Base-by-base conservation (phyloP, 1,140 invertebrate species). In the Macrostomum lignano region DNA sequence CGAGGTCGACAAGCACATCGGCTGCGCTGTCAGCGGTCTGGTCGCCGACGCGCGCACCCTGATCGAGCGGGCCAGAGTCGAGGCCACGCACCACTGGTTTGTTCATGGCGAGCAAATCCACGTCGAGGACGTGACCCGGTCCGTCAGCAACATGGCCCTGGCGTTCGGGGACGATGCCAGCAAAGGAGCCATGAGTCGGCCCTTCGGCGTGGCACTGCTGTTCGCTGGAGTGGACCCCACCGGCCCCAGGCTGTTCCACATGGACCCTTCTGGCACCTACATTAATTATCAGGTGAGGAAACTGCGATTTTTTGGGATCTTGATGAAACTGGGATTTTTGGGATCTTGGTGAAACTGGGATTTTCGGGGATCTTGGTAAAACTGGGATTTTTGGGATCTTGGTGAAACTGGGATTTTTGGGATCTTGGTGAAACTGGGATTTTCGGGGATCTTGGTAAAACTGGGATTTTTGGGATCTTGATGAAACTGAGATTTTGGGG, bases 261-360 rank as follows among this genome's bases (percentile, higher is more conserved):
- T 98, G 74, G 91, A 98, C 62, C 91, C 91, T 6, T 93, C 82
- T 17, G 69, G 70, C 15, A 98, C 86, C 3, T 96, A 84, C 63
- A 77, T 94, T 28, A 73, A 86, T 47, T 96, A 82, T 61, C 73
- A 84, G 55, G 91, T 86, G 11, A 96, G n/a, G n/a, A n/a, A n/a
- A n/a, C n/a, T n/a, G n/a, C n/a, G n/a, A n/a, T n/a, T n/a, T n/a
- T n/a, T n/a, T n/a, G n/a, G n/a, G n/a, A n/a, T n/a, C n/a, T n/a
- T n/a, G n/a, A n/a, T n/a, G n/a, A n/a, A n/a, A n/a, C n/a, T n/a
- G n/a, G n/a, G n/a, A n/a, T n/a, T n/a, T n/a, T n/a, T n/a, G n/a
- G n/a, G n/a, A n/a, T n/a, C n/a, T n/a, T n/a, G n/a, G n/a, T n/a
- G n/a, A n/a, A n/a, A n/a, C n/a, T n/a, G n/a, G n/a, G n/a, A n/a